Conservation (phyloP, 1,140 invertebrate species). For the Drosophila erecta region DNA sequence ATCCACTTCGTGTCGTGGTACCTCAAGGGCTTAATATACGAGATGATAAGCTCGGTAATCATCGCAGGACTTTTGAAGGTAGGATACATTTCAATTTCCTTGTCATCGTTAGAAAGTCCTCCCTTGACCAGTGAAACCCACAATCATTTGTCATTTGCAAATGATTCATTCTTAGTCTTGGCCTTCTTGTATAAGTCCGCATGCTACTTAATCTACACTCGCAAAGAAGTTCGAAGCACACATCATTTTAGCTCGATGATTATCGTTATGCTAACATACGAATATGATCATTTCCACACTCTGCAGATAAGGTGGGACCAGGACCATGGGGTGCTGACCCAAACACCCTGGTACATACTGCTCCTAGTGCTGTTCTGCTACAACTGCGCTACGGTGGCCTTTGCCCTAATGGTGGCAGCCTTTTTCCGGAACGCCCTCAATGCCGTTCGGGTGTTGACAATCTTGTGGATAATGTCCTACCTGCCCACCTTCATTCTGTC, state of each 20-base stretch:
- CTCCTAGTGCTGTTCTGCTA: constrained; percentile 39
- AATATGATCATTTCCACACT: not conserved
- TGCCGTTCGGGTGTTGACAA: constrained; percentile 36
- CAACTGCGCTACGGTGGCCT: constrained; percentile 28
- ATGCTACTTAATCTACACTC: too few relatives aligned
- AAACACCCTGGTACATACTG: constrained; percentile 46
- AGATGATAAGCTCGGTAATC: constrained; percentile 15
- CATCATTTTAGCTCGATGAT: too few relatives aligned
- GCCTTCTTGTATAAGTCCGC: too few relatives aligned
- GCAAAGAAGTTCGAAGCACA: too few relatives aligned
- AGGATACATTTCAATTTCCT: not conserved
- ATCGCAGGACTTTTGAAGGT: constrained; percentile 46
- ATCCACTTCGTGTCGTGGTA: constrained; percentile 56
- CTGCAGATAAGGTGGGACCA: constrained; percentile 59
- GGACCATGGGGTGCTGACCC: constrained; percentile 31
- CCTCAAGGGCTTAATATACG: constrained; percentile 32
- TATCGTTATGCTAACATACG: too few relatives aligned
- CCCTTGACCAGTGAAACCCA: too few relatives aligned
- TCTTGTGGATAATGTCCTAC: constrained; percentile 55
- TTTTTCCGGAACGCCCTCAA: constrained; percentile 41
- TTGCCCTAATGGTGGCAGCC: constrained; percentile 50
- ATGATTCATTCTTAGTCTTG: too few relatives aligned
- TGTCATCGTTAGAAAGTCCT: too few relatives aligned
- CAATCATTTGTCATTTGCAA: too few relatives aligned
- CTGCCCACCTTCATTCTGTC: constrained; percentile 59